These are phyloP conservation scores for Synanceia verrucosa DNA, from an alignment of 2,797 vertebrate genomes.

Conservation along the genomic window DNA sequence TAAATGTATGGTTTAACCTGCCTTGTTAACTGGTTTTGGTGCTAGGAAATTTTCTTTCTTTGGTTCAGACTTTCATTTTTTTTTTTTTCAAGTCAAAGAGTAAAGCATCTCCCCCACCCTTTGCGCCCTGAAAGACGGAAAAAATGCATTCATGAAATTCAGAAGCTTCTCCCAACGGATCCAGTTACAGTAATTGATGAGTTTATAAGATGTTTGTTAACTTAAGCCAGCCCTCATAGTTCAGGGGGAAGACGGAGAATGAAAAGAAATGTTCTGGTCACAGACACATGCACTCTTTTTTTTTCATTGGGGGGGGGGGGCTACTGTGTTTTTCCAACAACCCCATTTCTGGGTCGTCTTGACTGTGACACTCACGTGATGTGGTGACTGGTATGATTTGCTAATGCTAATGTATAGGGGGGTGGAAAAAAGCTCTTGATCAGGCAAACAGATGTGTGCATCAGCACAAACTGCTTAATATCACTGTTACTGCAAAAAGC, in stretches of 20 bases:
- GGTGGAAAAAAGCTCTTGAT: conserved; percentile 67
- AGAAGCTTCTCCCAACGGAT: conserved; percentile 77
- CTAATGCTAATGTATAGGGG: conserved; percentile 65
- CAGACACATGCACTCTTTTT: conserved; percentile 23
- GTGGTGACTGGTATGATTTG: conserved; percentile 64
- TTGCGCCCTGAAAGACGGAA: conserved; percentile 59
- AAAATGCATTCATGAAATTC: conserved; percentile 80
- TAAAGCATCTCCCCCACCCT: conserved; percentile 42
- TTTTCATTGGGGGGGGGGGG: conserved; percentile 1
- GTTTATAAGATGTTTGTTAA: conserved; percentile 80
- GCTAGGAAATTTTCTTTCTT: conserved; percentile 14
- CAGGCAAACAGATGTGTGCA: conserved; percentile 82
- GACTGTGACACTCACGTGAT: conserved; percentile 56
- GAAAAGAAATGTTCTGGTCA: conserved; percentile 62
- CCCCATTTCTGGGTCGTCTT: conserved; percentile 42
- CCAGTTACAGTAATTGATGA: conserved; percentile 82
- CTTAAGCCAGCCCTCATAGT: conserved; percentile 69
- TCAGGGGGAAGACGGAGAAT: conserved; percentile 41
- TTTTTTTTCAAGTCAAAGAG: conserved; percentile 31
- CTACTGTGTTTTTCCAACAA: conserved; percentile 73
- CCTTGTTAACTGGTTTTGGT: conserved; percentile 32
- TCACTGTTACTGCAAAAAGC: conserved; percentile 76
- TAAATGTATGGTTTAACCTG: conserved; percentile 50
- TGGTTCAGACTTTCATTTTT: not conserved
- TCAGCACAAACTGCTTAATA: conserved; percentile 74